Conservation (phyloP, 2,113 vertebrate species). For the Ramphastos sulfuratus region DNA sequence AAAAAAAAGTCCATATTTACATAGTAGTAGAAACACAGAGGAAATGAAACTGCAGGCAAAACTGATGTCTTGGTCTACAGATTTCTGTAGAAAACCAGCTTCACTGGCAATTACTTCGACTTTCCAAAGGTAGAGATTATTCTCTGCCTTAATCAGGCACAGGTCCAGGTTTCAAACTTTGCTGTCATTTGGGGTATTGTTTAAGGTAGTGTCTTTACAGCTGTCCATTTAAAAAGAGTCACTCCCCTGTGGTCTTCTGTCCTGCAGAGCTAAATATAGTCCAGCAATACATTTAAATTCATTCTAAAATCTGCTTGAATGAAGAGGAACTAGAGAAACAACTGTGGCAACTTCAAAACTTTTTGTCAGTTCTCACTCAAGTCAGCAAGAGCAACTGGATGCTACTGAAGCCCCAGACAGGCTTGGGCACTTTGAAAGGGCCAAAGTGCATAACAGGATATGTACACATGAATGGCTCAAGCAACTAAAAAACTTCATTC, state of each 20-base stretch:
- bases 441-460: neutral
- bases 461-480: accelerated
- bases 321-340: neutral
- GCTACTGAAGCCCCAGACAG: neutral
- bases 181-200: neutral
- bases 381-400: neutral
- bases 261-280: slow-evolving; percentile 1
- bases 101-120: neutral
- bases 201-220: neutral
- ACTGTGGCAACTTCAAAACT: neutral
- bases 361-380: neutral
- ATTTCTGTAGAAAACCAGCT: neutral
- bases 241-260: neutral
- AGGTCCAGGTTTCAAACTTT: neutral
- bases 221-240: neutral
- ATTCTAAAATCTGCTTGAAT: slow-evolving; percentile 41
- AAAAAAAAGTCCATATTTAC: neutral
- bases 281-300: neutral
- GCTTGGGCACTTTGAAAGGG: neutral
- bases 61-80: neutral
- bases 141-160: neutral
- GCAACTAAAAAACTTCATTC: neutral
- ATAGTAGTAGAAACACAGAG: neutral
- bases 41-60: neutral
- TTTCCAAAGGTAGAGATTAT: neutral